phyloP scores from a whole-genome alignment of 1,140 invertebrate species.

The Ceratoteleas bidentatus region DNA sequence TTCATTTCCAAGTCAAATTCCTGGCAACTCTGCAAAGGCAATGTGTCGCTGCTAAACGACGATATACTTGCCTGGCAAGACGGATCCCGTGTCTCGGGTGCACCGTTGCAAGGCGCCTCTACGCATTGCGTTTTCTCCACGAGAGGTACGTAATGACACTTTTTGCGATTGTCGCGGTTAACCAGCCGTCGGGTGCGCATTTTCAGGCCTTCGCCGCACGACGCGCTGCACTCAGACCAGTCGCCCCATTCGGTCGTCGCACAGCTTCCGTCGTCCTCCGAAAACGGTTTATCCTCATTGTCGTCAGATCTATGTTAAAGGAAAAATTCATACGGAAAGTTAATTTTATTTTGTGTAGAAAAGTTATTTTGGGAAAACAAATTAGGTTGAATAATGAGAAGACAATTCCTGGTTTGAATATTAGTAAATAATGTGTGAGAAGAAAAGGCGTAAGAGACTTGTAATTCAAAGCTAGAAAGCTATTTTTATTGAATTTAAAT shows the following conservation, averaged over 20 bases:
- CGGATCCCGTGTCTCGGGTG: slow-evolving; percentile 83
- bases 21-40: background rate
- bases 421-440: too few relatives aligned
- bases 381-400: too few relatives aligned
- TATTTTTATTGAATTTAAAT: too few relatives aligned
- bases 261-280: slow-evolving; percentile 83
- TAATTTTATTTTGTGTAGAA: background rate
- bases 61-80: slow-evolving; percentile 79
- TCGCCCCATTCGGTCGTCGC: slow-evolving; percentile 87
- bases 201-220: slow-evolving; percentile 90
- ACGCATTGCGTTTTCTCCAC: slow-evolving; percentile 90
- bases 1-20: slow-evolving; percentile 17
- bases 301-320: slow-evolving; percentile 43
- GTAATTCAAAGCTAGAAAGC: too few relatives aligned
- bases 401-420: too few relatives aligned
- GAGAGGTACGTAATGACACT: slow-evolving; percentile 86
- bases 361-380: too few relatives aligned
- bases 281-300: slow-evolving; percentile 60
- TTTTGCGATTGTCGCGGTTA: slow-evolving; percentile 88
- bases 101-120: slow-evolving; percentile 83
- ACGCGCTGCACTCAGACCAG: slow-evolving; percentile 92
- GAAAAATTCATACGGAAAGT: too few relatives aligned
- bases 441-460: too few relatives aligned
- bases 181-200: slow-evolving; percentile 88
- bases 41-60: background rate